Evolutionary conservation across 2,113 vertebrate genomes (phyloP).

Genomic region (Synchiropus splendidus): DNA sequence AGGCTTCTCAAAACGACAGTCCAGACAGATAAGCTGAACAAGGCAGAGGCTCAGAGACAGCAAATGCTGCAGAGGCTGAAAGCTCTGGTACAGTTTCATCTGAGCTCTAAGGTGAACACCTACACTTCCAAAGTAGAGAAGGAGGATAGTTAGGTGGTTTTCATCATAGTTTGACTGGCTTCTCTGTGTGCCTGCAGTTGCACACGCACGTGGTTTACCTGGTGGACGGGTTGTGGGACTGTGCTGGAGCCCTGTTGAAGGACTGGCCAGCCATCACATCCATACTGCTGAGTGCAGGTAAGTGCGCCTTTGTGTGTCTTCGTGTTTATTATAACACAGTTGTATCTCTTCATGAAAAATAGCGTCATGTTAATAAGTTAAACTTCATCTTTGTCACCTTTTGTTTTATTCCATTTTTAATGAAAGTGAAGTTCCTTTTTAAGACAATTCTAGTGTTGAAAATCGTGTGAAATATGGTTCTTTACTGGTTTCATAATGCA

Average conservation of each 20-base stretch:
- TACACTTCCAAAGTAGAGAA: neutral
- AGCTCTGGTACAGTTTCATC: constrained; percentile 72
- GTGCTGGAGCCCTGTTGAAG: constrained; percentile 73
- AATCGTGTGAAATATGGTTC: no score
- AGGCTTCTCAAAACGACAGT: constrained; percentile 63
- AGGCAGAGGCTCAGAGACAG: constrained; percentile 43
- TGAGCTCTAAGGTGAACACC: constrained; percentile 70
- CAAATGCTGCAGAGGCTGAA: constrained; percentile 53
- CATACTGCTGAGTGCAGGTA: constrained; percentile 69
- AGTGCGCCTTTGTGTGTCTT: neutral
- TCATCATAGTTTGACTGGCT: neutral
- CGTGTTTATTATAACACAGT: no score
- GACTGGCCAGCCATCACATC: constrained; percentile 80
- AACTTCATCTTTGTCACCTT: no score
- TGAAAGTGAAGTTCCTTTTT: no score
- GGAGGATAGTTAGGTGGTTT: neutral
- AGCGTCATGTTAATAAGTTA: no score
- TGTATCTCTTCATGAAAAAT: no score
- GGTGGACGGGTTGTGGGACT: constrained; percentile 89
- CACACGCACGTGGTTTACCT: constrained; percentile 81
- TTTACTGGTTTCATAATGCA: no score
- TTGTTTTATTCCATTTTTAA: no score
- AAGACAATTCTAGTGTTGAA: no score
- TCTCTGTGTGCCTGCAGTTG: constrained; percentile 53
- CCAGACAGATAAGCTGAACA: constrained; percentile 31